A percentile compares a stretch with the other conserved stretches of the same genome.
phyloP scores from a whole-genome alignment of 2,888 invertebrate genomes.

The Siphlonurus alternatus region DNA sequence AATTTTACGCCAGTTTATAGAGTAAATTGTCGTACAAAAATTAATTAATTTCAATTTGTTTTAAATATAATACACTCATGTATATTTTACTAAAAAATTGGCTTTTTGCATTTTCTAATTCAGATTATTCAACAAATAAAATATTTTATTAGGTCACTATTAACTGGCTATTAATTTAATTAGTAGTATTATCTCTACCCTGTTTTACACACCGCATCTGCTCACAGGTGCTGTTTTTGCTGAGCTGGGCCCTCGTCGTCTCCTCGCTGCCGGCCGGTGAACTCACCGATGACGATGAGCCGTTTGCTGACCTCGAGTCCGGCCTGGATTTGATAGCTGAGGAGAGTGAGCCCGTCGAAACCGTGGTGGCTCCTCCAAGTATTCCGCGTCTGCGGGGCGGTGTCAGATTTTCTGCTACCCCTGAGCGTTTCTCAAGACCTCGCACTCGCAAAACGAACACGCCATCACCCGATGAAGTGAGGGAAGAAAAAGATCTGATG shows the following conservation, averaged over 20 bases:
- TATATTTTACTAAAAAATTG: no score
- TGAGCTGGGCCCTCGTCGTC: background rate
- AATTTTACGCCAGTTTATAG: no score
- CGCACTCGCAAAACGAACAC: background rate
- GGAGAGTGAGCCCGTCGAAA: background rate
- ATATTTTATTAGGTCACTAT: no score
- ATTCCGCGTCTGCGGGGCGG: background rate
- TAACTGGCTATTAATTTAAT: no score
- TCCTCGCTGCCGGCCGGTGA: no score
- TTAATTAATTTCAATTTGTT: no score
- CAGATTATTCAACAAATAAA: no score
- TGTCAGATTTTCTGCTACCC: background rate
- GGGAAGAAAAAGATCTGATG: constrained; percentile 37
- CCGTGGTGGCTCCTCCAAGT: background rate
- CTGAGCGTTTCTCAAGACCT: background rate
- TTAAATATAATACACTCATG: no score
- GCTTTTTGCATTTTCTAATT: no score
- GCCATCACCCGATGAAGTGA: constrained; percentile 17
- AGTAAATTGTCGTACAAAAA: no score
- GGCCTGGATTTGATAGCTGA: background rate
- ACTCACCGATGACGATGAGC: background rate
- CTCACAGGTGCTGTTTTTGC: background rate
- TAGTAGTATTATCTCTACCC: no score
- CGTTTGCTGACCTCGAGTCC: background rate
- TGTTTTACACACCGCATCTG: background rate